Evolutionary conservation across 1,140 invertebrate species (phyloP), one percentile per base, ranked within the genome.

Genomic region (Linepithema humile): DNA sequence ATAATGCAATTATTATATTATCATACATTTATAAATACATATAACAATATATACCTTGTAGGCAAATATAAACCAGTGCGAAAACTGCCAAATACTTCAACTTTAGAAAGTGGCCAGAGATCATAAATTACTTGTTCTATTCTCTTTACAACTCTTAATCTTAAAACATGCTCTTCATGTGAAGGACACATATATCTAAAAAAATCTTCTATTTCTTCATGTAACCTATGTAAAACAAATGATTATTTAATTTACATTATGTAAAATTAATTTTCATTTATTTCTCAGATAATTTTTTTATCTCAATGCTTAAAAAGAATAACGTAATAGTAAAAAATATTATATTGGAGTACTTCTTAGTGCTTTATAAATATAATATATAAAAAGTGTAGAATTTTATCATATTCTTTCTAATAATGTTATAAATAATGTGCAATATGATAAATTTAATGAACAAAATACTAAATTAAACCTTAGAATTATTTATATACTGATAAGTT

Each of bases 141-240:
- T 88, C 98, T 96, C 88, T 96, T 95, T 80, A 99, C 97, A 38
- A 99, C 98, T 91, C 97, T 96, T 43, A 97, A 95, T 85, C 98
- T 95, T 93, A 99, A 96, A 89, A 95, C 94, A 94, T 98, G 98
- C 92, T 99, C 98, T 89, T 98, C 97, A 85, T 96, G 95, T 29
- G 97, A 98, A 5, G 98, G 98, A 85, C 97, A 97, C 97, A 99
- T 99, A 94, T 99, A 99, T 83, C 96, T 93, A 94, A 97, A 99
- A 95, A 99, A 99, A 94, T 99, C 98, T 94, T 98, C 97, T 86
- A 99, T 99, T 95, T 99, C 99, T 95, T 99, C 96, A 94, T 99
- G 98, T 70, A 99, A 95, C 78, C 98, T 98, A 89, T 69, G 89
- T 7, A 86, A 15, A 65, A 53, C 38, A 72, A 3, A 72, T n/a